Base-by-base conservation (phyloP, 1,140 invertebrate genomes). In the Aricia agestis region DNA sequence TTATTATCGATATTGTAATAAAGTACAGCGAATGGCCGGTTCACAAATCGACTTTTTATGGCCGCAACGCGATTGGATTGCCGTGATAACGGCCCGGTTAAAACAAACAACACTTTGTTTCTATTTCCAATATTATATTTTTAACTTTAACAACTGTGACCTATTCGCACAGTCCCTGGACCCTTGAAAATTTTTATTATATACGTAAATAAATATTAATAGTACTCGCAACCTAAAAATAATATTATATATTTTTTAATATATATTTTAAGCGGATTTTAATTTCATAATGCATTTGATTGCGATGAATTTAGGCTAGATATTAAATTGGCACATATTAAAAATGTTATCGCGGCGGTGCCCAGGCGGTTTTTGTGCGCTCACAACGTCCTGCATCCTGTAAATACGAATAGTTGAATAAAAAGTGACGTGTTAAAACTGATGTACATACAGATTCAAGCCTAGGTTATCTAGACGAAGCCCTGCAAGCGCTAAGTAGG, bases 1-100 rank as follows among this genome's bases (percentile, higher is more conserved):
- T 59, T 59, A 59, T 19, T 59, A 19, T 59, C 58, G 58, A 59
- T 59, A 59, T 59, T 59, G 18, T 59, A 59, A 59, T 59, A 59
- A 59, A 59, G 58, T 19, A 59, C 3, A 59, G n/a, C 58, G 58
- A 59, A 59, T 59, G 18, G 58, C 58, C 58, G 58, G 58, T 59
- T 18, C 58, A 59, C 58, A 19, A 59, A 59, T 59, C 58, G 58
- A 59, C 18, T 52, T 52, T 52, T 52, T 59, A 17, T 19, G 58
- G 17, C 58, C 58, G 58, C 18, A 2, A 18, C 58, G n/a, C 58
- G 58, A 19, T 19, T 17, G 6, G 15, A 59, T 59, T 59, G 58
- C 18, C 45, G 0, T 52, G 10, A 52, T 52, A 52, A 52, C 45
- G 1, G 11, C 45, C 13, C 45, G 45, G 11, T 52, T 52, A 36